Conservation (phyloP, 2,113 vertebrate species). For the Pleuronectes platessa region DNA sequence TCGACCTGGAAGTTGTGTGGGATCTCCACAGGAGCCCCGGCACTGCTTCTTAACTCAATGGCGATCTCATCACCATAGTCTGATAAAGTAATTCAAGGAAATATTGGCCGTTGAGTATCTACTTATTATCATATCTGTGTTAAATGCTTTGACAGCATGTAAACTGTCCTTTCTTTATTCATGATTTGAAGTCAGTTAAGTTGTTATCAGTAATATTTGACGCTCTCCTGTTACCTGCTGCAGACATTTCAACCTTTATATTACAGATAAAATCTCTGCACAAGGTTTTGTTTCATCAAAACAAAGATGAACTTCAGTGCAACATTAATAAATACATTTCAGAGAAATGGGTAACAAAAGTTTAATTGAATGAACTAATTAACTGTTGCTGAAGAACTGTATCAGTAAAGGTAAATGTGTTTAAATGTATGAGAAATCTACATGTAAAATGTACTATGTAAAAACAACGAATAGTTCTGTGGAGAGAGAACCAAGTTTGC, state of each 20-base stretch:
- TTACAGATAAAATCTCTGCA: neutral
- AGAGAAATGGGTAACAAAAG: neutral
- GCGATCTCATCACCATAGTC: slow-evolving; percentile 97
- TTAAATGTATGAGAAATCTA: neutral
- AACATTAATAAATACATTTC: neutral
- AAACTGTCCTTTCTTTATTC: too few species aligned
- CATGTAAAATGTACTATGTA: neutral
- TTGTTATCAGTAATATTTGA: neutral
- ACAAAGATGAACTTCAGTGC: neutral
- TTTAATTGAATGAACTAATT: neutral
- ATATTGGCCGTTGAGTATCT: neutral
- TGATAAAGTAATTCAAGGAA: slow-evolving; percentile 83
- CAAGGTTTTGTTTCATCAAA: neutral
- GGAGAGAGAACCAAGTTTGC: neutral
- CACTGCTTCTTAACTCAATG: slow-evolving; percentile 95
- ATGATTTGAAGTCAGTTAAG: too few species aligned
- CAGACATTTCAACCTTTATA: neutral
- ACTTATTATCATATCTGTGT: neutral
- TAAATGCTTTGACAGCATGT: too few species aligned
- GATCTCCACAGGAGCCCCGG: slow-evolving; percentile 92
- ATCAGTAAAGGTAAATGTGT: neutral
- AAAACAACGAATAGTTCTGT: neutral
- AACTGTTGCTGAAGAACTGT: too few species aligned
- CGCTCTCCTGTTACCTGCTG: neutral
- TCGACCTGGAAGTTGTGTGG: slow-evolving; percentile 97